Conservation (phyloP, 2,113 vertebrate genomes). For the Dicentrarchus labrax region DNA sequence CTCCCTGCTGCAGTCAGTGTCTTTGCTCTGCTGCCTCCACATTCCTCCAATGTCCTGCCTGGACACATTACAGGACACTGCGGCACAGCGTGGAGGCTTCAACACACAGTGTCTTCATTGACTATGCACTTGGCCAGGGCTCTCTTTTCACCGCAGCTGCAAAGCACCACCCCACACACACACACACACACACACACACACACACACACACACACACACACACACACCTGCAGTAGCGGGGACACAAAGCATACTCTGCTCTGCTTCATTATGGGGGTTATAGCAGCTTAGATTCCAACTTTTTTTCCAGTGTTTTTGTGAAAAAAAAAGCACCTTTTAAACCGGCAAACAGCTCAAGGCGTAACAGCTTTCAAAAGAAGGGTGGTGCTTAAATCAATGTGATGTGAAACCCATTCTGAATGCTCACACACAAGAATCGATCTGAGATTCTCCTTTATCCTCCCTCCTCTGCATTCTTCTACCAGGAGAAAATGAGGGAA, state of each 20-base stretch:
- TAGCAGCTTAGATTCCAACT: conserved; percentile 24
- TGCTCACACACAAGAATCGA: conserved; percentile 31
- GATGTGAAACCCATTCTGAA: conserved; percentile 22
- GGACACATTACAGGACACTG: conserved; percentile 75
- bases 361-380: conserved; percentile 13
- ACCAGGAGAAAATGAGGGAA: neutral
- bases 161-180: conserved; percentile 53
- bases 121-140: conserved; percentile 60
- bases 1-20: conserved; percentile 50
- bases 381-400: conserved; percentile 24
- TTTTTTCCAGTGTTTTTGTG: conserved; percentile 5
- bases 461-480: conserved; percentile 4
- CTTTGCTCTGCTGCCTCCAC: conserved; percentile 61
- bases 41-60: conserved; percentile 73
- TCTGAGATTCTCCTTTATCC: conserved; percentile 32
- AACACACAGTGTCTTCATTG: conserved; percentile 78
- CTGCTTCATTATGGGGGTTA: conserved; percentile 32
- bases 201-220: conserved; percentile 54
- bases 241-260: conserved; percentile 38
- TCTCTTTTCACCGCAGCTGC: conserved; percentile 73
- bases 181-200: conserved; percentile 31
- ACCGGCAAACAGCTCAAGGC: conserved; percentile 16
- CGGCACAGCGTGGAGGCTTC: conserved; percentile 66
- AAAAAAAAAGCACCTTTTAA: neutral
- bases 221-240: conserved; percentile 75